Conservation (phyloP, 2,113 vertebrate species). For the Colius striatus region DNA sequence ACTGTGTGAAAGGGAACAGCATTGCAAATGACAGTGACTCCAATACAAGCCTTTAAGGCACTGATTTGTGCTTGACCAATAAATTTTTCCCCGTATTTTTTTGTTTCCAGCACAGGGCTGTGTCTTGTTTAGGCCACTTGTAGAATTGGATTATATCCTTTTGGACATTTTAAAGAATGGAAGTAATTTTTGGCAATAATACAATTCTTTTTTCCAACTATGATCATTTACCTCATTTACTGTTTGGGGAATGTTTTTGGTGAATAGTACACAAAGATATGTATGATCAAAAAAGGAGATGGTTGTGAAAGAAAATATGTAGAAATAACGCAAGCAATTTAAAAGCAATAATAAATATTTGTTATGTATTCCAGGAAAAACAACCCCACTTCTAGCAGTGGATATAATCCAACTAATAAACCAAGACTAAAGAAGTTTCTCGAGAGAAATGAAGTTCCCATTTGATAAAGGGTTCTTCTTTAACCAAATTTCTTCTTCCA, state of each 20-base stretch:
- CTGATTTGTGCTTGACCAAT: background rate
- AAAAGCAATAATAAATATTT: background rate
- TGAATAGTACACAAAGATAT: background rate
- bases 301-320: background rate
- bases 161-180: background rate
- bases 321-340: background rate
- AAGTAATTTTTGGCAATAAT: background rate
- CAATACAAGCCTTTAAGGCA: background rate
- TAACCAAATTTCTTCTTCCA: background rate
- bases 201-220: background rate
- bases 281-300: background rate
- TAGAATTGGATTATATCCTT: background rate
- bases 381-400: background rate
- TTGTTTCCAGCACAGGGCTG: background rate
- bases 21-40: accelerated
- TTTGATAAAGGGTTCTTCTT: background rate
- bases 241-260: background rate
- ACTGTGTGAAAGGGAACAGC: background rate
- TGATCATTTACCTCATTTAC: background rate
- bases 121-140: background rate
- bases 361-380: background rate
- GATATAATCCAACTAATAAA: background rate
- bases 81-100: background rate
- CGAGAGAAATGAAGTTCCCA: background rate
- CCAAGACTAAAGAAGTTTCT: background rate